phyloP scores from a whole-genome alignment of 2,113 vertebrate genomes.

The Microcebus murinus region DNA sequence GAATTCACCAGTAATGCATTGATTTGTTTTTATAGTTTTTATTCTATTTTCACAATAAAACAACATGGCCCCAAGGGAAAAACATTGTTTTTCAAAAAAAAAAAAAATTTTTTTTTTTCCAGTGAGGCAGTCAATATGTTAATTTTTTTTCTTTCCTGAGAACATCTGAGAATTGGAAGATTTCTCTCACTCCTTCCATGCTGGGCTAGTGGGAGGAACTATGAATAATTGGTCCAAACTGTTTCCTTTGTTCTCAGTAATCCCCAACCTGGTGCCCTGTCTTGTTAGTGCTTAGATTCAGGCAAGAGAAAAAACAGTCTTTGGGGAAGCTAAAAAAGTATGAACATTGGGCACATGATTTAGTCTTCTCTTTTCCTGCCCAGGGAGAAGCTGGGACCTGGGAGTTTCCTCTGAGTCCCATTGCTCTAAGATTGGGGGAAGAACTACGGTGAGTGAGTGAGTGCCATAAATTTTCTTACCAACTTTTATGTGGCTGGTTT shows the following conservation, averaged over 20 bases:
- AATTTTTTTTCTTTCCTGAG: not conserved
- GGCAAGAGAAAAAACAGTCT: not conserved
- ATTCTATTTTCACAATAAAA: no score
- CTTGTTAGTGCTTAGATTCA: not conserved
- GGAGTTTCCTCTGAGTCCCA: not conserved
- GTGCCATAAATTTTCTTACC: not conserved
- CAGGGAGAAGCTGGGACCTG: not conserved
- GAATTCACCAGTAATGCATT: no score
- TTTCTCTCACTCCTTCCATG: no score
- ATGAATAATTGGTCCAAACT: not conserved
- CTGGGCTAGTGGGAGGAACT: not conserved
- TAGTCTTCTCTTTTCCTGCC: not conserved
- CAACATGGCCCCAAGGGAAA: no score
- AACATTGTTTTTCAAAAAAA: no score
- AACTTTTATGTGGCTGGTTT: not conserved
- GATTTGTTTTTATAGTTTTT: no score
- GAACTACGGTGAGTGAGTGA: not conserved
- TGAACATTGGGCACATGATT: not conserved
- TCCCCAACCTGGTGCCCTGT: not conserved
- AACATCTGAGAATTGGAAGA: no score
- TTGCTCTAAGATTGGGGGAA: not conserved
- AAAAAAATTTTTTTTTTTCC: no score
- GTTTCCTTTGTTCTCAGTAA: not conserved
- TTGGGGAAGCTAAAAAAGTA: not conserved
- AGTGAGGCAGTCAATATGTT: no score